Percentiles rank a stretch among this genome's conserved stretches.
Evolutionary conservation across 2,113 vertebrate species (phyloP).

Genomic region (Oplegnathus fasciatus): DNA sequence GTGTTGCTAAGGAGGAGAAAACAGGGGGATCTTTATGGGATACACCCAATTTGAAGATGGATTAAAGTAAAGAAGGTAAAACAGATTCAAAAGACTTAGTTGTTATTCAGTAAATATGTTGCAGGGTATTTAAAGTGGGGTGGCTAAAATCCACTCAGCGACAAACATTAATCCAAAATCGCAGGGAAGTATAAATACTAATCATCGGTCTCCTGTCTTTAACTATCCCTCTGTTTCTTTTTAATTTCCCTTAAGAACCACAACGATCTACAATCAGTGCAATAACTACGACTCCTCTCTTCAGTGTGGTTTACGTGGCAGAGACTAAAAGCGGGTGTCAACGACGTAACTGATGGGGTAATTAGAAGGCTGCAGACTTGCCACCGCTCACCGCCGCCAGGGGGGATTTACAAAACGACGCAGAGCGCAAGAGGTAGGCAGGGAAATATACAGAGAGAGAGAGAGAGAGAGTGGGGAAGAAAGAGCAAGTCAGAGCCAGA

Average conservation of each 20-base stretch:
- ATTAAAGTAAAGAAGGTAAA: constrained; percentile 25
- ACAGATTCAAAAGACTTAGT: constrained; percentile 11
- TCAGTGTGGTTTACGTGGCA: constrained; percentile 23
- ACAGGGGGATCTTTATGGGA: constrained; percentile 20
- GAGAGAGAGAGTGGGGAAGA: constrained; percentile 24
- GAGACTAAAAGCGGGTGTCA: constrained; percentile 35
- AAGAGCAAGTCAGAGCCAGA: constrained; percentile 58
- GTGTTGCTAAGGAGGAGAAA: constrained; percentile 48
- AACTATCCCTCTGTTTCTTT: constrained; percentile 22
- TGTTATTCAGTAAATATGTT: constrained; percentile 32
- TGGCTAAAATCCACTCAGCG: not conserved
- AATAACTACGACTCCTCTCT: constrained; percentile 28
- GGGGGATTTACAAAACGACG: constrained; percentile 47
- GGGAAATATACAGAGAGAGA: not conserved
- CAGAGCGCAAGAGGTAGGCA: not conserved
- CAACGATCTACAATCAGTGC: constrained; percentile 22
- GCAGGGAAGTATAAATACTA: constrained; percentile 32
- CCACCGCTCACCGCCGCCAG: constrained; percentile 19
- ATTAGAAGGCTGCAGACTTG: constrained; percentile 63
- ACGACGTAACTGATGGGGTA: constrained; percentile 41
- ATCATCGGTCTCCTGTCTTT: constrained; percentile 30
- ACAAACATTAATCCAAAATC: constrained; percentile 18
- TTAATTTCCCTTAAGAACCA: constrained; percentile 10
- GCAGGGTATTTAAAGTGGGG: not conserved
- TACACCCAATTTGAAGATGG: constrained; percentile 32